phyloP scores from a whole-genome alignment of 1,140 invertebrate genomes.

The Zaprionus ghesquierei region DNA sequence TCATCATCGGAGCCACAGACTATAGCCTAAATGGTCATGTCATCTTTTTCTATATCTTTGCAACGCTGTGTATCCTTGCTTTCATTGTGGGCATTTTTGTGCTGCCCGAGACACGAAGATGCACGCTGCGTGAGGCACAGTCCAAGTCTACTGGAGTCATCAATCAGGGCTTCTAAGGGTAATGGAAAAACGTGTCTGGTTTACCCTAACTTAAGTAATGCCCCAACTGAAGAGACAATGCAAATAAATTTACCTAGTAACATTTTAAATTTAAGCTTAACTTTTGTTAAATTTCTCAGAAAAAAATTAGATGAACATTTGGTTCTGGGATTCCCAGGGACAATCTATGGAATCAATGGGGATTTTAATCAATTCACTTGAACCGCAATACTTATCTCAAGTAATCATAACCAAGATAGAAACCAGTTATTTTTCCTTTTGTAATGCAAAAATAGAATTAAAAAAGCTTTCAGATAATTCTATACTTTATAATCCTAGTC shows the following conservation, averaged over 20 bases:
- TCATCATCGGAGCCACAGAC: slow-evolving; percentile 27
- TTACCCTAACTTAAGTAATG: not conserved
- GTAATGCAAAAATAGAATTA: too few species aligned
- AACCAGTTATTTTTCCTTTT: too few species aligned
- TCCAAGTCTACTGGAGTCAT: slow-evolving; percentile 43
- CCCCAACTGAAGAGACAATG: not conserved
- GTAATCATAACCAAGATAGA: too few species aligned
- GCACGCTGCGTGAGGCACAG: slow-evolving; percentile 58
- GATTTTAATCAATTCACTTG: not conserved
- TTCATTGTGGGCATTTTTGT: slow-evolving; percentile 26
- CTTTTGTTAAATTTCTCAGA: not conserved
- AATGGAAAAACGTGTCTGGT: not conserved
- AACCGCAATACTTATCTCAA: not conserved
- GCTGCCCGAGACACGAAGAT: slow-evolving; percentile 61
- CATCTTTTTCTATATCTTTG: slow-evolving; percentile 51
- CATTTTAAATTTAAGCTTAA: not conserved
- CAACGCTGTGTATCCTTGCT: slow-evolving; percentile 39
- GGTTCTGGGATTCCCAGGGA: not conserved
- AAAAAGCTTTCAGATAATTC: too few species aligned
- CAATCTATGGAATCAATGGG: not conserved
- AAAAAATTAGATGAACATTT: not conserved
- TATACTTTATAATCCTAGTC: too few species aligned
- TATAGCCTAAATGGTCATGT: not conserved
- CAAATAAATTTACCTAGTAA: not conserved
- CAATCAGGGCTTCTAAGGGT: slow-evolving; percentile 27